phyloP scores from a whole-genome alignment of 1,140 invertebrate species.

The Zaprionus lachaisei region DNA sequence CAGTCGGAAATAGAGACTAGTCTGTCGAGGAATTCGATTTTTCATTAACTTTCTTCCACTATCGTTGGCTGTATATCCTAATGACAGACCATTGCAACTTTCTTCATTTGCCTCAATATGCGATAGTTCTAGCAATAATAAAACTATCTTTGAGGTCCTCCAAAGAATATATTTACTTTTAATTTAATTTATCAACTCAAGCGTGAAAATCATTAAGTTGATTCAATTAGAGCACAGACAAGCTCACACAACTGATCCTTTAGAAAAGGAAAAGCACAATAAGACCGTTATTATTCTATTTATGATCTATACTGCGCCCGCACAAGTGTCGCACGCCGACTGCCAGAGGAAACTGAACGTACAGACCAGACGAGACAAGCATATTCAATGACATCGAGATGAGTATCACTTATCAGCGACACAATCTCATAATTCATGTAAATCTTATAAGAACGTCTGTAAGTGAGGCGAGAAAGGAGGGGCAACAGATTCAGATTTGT shows the following conservation, averaged over 20 bases:
- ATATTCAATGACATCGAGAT: slow-evolving; percentile 37
- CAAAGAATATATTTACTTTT: background rate
- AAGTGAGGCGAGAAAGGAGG: slow-evolving; percentile 29
- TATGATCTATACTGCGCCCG: slow-evolving; percentile 10
- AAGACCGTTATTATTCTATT: slow-evolving; percentile 12
- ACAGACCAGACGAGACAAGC: slow-evolving; percentile 22
- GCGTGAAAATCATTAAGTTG: no score
- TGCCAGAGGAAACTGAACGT: slow-evolving; percentile 47
- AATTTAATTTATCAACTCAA: background rate
- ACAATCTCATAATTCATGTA: slow-evolving; percentile 62
- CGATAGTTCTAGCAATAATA: background rate
- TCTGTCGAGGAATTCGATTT: slow-evolving; percentile 47
- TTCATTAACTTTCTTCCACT: slow-evolving; percentile 42
- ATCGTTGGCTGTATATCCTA: background rate
- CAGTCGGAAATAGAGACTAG: slow-evolving; percentile 13
- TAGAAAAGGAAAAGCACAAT: slow-evolving; percentile 25
- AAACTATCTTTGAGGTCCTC: background rate
- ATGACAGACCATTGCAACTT: slow-evolving; percentile 32
- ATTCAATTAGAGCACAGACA: no score
- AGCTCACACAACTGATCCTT: slow-evolving; percentile 17
- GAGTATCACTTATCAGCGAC: slow-evolving; percentile 49
- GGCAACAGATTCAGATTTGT: slow-evolving; percentile 49
- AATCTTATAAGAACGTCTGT: slow-evolving; percentile 55
- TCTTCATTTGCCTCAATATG: background rate
- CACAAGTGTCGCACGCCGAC: slow-evolving; percentile 42